Evolutionary conservation across 23 tunicate species (phyloP).

Genomic region (Trididemnum miniatum): DNA sequence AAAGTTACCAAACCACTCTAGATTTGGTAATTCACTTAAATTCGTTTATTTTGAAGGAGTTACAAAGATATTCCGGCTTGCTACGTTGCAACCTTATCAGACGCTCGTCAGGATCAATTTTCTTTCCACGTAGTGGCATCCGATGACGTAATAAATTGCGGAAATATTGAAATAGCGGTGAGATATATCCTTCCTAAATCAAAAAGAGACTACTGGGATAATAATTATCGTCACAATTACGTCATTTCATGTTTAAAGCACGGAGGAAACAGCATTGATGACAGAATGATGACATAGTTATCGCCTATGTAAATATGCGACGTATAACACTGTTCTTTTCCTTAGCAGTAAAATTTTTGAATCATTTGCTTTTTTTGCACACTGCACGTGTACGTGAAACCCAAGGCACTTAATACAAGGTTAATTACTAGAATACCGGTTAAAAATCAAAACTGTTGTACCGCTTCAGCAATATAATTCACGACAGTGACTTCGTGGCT

Average conservation of each 20-base stretch:
- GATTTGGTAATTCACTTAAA: too few species aligned
- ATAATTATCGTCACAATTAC: conserved; percentile 41
- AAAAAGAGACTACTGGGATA: conserved; percentile 48
- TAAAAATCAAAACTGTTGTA: too few species aligned
- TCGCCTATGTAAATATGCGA: too few species aligned
- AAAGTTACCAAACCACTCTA: too few species aligned
- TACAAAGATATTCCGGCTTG: conserved; percentile 43
- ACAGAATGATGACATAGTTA: conserved; percentile 48
- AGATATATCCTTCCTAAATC: conserved; percentile 24
- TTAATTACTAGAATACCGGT: too few species aligned
- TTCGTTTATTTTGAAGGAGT: conserved; percentile 12
- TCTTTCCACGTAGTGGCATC: conserved; percentile 56
- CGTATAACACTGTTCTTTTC: too few species aligned
- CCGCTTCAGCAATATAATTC: too few species aligned
- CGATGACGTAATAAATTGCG: background rate
- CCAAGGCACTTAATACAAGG: too few species aligned
- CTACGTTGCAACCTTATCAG: conserved; percentile 36
- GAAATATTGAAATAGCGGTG: conserved; percentile 47
- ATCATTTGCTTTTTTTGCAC: too few species aligned
- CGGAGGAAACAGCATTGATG: conserved; percentile 15
- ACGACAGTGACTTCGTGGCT: too few species aligned
- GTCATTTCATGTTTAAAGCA: conserved; percentile 41
- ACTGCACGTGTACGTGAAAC: too few species aligned
- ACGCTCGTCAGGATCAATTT: conserved; percentile 54
- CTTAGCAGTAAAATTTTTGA: too few species aligned